These are phyloP conservation scores for Acridotheres tristis DNA, from an alignment of 2,797 vertebrate genomes.

Conservation along the genomic window DNA sequence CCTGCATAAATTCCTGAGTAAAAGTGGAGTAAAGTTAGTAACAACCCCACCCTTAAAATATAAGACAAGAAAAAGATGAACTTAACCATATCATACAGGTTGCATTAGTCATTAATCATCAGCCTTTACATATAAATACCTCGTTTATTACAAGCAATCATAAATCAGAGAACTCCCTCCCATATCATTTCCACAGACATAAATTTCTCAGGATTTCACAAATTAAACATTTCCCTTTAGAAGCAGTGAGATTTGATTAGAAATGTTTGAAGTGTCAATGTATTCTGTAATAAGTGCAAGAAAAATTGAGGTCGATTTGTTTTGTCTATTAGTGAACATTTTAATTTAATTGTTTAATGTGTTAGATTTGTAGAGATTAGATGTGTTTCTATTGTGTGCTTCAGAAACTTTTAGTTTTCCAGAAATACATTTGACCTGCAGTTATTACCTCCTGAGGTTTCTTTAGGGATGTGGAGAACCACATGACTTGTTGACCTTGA, in stretches of 20 bases:
- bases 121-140: not conserved
- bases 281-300: not conserved
- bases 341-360: not conserved
- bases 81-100: not conserved
- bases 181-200: not conserved
- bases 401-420: not conserved
- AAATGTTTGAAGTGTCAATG: not conserved
- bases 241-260: not conserved
- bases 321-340: not conserved
- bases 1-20: not conserved
- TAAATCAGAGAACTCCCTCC: not conserved
- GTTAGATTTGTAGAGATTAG: not conserved
- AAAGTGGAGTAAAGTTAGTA: not conserved
- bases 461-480: slow-evolving; percentile 5
- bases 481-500: not conserved
- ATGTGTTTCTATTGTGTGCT: not conserved
- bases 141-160: not conserved
- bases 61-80: not conserved
- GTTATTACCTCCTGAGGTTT: not conserved
- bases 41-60: rapidly evolving
- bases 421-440: not conserved
- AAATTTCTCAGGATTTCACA: not conserved
- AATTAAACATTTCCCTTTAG: not conserved
- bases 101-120: not conserved
- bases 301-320: not conserved